Base-by-base conservation (phyloP, 2,888 invertebrate genomes). In the Agonopterix arenella region DNA sequence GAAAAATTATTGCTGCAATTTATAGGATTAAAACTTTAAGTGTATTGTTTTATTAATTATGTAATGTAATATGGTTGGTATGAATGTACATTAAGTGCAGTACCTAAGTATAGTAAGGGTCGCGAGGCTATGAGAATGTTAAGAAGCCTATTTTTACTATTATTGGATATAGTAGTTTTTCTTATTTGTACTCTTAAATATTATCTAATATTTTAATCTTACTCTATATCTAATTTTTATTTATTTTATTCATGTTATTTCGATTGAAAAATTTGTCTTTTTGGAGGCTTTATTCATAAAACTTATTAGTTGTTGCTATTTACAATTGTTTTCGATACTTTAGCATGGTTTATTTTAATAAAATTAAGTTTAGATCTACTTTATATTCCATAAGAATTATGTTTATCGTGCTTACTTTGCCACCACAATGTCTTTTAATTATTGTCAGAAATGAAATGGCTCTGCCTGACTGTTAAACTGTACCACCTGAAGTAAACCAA, bases 241-340 rank as follows among this genome's bases (percentile, higher is more conserved):
- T 73, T 76, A 73, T 75, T 80, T 76, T 72, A 74, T 72, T 72
- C 56, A 67, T 73, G 73, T 79, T 76, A 70, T 73, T 71, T 68
- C 61, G 67, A 69, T 70, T 62, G 58, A 61, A 64, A 58, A 68
- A 69, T 70, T 70, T 71, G 74, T 80, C 69, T 72, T 69, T 78
- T 76, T 76, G 68, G 80, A 84, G 82, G 80, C 81, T 84, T 77
- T 77, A 69, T 69, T 72, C 66, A 66, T 70, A 66, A 66, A 64
- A 58, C 54, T 54, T 58, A 76, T 77, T 75, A 77, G 73, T 84
- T 83, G 83, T 85, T 83, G 79, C 80, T 84, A 83, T 84, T 84
- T 84, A 83, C 81, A 84, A 73, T 82, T 84, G 82, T 84, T 84
- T 83, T 74, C 62, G 70, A 75, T 63, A 73, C 68, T 72, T 73